phyloP scores from a whole-genome alignment of 2,888 invertebrate species.

The Sialis lutaria region DNA sequence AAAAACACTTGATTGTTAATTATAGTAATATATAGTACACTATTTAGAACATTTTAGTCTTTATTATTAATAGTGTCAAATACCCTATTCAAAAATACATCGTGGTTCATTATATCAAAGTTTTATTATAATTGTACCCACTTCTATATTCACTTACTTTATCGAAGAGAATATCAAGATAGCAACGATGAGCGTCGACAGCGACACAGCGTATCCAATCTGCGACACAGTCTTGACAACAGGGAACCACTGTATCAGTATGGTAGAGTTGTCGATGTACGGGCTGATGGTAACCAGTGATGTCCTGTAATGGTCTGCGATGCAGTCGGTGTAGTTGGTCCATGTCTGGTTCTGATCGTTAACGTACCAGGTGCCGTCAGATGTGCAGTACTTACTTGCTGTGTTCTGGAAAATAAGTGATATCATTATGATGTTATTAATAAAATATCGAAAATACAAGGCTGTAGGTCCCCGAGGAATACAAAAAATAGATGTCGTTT shows the following conservation, averaged over 20 bases:
- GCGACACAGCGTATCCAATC: slow-evolving; percentile 34
- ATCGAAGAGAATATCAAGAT: slow-evolving; percentile 31
- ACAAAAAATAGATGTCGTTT: too few relatives aligned
- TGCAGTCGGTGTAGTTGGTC: slow-evolving; percentile 32
- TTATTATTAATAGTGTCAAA: too few relatives aligned
- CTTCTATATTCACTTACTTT: too few relatives aligned
- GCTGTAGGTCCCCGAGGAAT: too few relatives aligned
- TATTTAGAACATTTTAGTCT: too few relatives aligned
- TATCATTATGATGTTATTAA: too few relatives aligned
- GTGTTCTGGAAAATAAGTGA: slow-evolving; percentile 18
- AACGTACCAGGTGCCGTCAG: slow-evolving; percentile 29
- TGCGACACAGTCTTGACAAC: slow-evolving; percentile 31
- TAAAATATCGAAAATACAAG: too few relatives aligned
- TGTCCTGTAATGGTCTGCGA: slow-evolving; percentile 15
- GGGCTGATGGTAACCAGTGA: slow-evolving; percentile 15
- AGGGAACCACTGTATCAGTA: slow-evolving; percentile 27
- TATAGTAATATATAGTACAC: too few relatives aligned
- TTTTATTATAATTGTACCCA: too few relatives aligned
- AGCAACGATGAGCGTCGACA: slow-evolving; percentile 29
- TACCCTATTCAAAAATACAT: too few relatives aligned
- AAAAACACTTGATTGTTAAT: too few relatives aligned
- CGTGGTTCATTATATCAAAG: too few relatives aligned
- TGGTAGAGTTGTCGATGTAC: slow-evolving; percentile 14
- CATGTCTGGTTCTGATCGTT: slow-evolving; percentile 21
- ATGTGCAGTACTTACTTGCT: slow-evolving; percentile 29